Conservation (phyloP, 2,888 invertebrate species). For the Orthosia incerta region DNA sequence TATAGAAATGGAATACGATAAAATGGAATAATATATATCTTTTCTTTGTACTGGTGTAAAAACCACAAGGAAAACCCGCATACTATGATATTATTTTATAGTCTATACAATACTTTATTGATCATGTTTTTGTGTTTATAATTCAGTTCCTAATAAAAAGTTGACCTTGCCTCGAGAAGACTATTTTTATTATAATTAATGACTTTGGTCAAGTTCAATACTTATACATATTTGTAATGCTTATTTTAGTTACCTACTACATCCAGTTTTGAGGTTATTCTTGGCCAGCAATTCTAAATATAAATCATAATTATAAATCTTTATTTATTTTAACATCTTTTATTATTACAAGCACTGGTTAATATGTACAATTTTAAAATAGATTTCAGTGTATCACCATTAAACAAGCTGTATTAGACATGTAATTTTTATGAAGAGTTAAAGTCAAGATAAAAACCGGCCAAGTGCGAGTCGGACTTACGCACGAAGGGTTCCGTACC, state of each 20-base stretch:
- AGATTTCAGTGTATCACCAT: too few relatives aligned
- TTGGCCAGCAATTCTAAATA: too few relatives aligned
- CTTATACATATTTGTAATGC: conserved; percentile 14
- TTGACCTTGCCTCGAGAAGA: not conserved
- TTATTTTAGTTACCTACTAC: not conserved
- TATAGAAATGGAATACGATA: too few relatives aligned
- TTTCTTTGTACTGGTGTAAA: not conserved
- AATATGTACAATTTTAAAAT: too few relatives aligned
- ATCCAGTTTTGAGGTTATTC: not conserved
- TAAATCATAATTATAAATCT: too few relatives aligned
- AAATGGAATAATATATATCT: not conserved
- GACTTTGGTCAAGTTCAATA: conserved; percentile 17
- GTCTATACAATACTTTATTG: not conserved
- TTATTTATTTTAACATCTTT: too few relatives aligned
- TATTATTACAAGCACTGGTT: too few relatives aligned
- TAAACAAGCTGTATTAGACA: too few relatives aligned
- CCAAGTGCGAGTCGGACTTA: too few relatives aligned
- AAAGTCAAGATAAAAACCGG: too few relatives aligned
- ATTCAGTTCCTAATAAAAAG: not conserved
- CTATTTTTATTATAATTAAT: not conserved
- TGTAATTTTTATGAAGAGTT: too few relatives aligned
- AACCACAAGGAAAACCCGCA: not conserved
- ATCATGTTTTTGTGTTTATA: not conserved
- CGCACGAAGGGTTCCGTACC: too few relatives aligned
- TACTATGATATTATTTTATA: not conserved